Conservation (phyloP, 2,797 vertebrate species). For the Okamejei kenojei region DNA sequence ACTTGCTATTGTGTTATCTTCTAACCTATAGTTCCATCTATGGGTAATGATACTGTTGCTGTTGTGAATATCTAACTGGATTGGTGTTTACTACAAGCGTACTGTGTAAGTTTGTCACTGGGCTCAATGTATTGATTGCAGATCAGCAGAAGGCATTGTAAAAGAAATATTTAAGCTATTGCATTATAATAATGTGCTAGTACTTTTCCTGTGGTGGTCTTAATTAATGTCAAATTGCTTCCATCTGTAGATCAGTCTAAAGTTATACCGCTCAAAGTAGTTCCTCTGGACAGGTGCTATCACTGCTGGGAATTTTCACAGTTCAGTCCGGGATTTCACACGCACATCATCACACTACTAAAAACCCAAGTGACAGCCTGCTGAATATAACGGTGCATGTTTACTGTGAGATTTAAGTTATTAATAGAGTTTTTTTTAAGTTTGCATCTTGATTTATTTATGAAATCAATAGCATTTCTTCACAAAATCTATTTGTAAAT, state of each 20-base stretch:
- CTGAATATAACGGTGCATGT: background rate
- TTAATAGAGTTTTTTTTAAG: background rate
- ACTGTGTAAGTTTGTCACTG: background rate
- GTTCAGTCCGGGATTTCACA: background rate
- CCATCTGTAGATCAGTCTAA: background rate
- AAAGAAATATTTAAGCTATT: background rate
- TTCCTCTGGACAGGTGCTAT: background rate
- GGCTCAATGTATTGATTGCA: background rate
- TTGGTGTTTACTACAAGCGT: background rate
- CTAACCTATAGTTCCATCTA: background rate
- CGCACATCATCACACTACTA: background rate
- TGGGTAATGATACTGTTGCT: background rate
- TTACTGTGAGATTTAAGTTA: background rate
- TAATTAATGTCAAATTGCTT: conserved; percentile 4
- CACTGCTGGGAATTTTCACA: background rate
- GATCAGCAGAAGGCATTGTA: background rate
- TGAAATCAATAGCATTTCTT: background rate
- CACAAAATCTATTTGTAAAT: conserved; percentile 8
- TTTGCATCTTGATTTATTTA: background rate
- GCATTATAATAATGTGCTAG: background rate
- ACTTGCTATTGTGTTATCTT: background rate
- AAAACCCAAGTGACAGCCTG: background rate
- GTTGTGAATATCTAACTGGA: background rate
- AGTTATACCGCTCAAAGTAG: background rate
- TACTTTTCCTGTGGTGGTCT: background rate